Evolutionary conservation across 1,140 invertebrate genomes (phyloP).

Genomic region (Cydia fagiglandana): DNA sequence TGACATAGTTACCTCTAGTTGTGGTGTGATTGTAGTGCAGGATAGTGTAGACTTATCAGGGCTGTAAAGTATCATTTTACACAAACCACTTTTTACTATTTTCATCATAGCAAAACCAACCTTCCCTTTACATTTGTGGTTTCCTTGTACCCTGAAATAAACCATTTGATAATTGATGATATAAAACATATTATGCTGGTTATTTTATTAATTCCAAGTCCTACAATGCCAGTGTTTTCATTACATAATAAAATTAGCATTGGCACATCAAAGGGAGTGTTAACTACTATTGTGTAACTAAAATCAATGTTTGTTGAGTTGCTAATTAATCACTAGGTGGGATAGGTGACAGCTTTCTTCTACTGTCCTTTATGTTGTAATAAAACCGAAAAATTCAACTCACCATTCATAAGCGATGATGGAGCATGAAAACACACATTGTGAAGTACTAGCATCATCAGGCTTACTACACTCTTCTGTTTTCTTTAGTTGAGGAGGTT

Average conservation of each 20-base stretch:
- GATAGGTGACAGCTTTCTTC: no score
- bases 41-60: slow-evolving; percentile 65
- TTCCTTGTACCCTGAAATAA: slow-evolving; percentile 54
- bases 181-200: neutral
- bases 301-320: no score
- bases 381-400: slow-evolving; percentile 26
- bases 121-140: slow-evolving; percentile 58
- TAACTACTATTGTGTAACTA: no score
- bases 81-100: slow-evolving; percentile 48
- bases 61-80: slow-evolving; percentile 66
- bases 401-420: slow-evolving; percentile 67
- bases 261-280: no score
- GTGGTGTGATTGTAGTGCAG: slow-evolving; percentile 49
- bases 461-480: slow-evolving; percentile 36
- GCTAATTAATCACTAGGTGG: no score
- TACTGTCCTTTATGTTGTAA: neutral
- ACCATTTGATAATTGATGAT: slow-evolving; percentile 22
- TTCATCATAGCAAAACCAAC: slow-evolving; percentile 67
- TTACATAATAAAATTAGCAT: no score
- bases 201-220: no score
- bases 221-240: no score
- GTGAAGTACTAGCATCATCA: slow-evolving; percentile 47
- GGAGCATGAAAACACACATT: slow-evolving; percentile 59
- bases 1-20: slow-evolving; percentile 55
- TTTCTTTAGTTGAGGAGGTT: slow-evolving; percentile 51